Percentiles rank a stretch among this genome's conserved stretches.
Evolutionary conservation across 2,113 vertebrate genomes (phyloP).

Genomic region (Shinisaurus crocodilurus): DNA sequence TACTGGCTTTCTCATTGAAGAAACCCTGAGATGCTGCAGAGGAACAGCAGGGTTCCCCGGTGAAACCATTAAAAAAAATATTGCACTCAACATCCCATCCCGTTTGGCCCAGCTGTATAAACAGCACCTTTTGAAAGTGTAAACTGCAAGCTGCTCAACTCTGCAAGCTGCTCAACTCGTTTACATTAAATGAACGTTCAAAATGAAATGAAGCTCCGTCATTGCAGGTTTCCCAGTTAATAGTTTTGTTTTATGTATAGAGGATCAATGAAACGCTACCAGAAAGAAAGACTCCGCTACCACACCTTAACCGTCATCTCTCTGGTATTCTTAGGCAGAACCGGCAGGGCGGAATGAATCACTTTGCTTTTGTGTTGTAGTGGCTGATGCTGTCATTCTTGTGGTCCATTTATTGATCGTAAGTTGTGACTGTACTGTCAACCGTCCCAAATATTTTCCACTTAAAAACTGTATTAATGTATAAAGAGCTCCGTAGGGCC

Average conservation of each 20-base stretch:
- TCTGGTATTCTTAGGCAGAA: conserved; percentile 19
- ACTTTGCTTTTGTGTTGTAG: conserved; percentile 2
- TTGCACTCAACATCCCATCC: background rate
- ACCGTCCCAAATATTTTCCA: fast-evolving
- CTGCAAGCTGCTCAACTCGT: background rate
- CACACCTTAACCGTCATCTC: background rate
- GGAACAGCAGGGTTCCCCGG: background rate
- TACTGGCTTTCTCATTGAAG: background rate
- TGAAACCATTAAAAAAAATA: background rate
- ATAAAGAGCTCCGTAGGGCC: background rate
- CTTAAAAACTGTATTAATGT: background rate
- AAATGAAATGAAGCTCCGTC: background rate
- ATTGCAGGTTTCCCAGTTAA: background rate
- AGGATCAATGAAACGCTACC: fast-evolving
- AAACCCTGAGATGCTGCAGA: background rate
- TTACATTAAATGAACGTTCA: background rate
- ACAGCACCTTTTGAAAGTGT: background rate
- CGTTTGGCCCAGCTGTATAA: background rate
- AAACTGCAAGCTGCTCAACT: background rate
- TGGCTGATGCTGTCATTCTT: fast-evolving
- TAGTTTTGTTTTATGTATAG: background rate
- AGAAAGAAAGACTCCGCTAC: fast-evolving
- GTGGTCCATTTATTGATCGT: fast-evolving
- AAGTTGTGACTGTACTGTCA: fast-evolving
- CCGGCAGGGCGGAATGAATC: conserved; percentile 35